Conservation (phyloP, 2,888 invertebrate genomes). For the Nomada goodeniana region DNA sequence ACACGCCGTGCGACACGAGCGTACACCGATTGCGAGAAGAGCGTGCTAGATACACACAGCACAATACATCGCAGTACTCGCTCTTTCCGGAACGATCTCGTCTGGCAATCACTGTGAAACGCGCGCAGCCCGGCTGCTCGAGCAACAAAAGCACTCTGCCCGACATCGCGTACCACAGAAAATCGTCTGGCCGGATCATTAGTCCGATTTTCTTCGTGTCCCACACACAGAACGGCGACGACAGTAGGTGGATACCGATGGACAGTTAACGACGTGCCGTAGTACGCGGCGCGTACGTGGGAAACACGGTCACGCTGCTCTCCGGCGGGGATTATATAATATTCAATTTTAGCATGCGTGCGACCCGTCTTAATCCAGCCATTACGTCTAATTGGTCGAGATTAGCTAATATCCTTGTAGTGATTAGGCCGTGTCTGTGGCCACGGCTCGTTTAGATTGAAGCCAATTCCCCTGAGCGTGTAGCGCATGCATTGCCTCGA, state of each 20-base stretch:
- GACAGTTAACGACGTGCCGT: conserved; percentile 54
- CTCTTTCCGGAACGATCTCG: conserved; percentile 7
- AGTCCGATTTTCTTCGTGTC: conserved; percentile 58
- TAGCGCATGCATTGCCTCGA: conserved; percentile 44
- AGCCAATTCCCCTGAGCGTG: conserved; percentile 72
- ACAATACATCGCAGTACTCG: neutral
- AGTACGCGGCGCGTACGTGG: conserved; percentile 66
- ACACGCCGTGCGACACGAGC: neutral
- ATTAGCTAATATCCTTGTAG: conserved; percentile 77
- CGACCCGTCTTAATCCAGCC: conserved; percentile 76
- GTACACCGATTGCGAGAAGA: too few species aligned
- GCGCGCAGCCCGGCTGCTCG: neutral
- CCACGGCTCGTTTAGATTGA: conserved; percentile 73
- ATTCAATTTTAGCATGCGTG: conserved; percentile 76
- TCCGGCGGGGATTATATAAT: conserved; percentile 73
- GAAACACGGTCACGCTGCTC: conserved; percentile 62
- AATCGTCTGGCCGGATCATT: conserved; percentile 55
- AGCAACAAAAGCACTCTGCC: conserved; percentile 49
- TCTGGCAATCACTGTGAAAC: conserved; percentile 25
- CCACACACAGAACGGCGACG: conserved; percentile 42
- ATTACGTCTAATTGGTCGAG: conserved; percentile 77
- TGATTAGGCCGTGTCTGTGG: conserved; percentile 73
- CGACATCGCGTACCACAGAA: conserved; percentile 30
- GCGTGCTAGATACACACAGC: too few species aligned
- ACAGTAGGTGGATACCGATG: conserved; percentile 50